Base-by-base conservation (phyloP, 2,888 invertebrate species). In the Scaptomyza polygonia region DNA sequence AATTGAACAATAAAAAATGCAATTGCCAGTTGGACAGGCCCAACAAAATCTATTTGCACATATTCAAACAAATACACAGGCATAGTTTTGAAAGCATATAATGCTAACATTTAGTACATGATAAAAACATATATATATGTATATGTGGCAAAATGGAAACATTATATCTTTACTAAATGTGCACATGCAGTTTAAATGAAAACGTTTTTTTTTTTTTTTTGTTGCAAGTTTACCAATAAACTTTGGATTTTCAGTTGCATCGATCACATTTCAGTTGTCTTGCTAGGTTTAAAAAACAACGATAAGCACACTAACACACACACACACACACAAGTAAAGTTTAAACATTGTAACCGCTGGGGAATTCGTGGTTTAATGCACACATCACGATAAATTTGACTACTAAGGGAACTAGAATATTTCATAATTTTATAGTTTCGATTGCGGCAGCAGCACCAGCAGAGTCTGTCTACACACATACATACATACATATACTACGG, bases 311-410 rank as follows among this genome's bases (percentile, higher is more conserved):
- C 36, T 29, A 6, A 3, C 11, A 9, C 47, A 29, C 11, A 1
- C 11, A 21, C 7, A 40, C 40, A 9, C 47, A 39, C 11, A 3
- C 6, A 12, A 2, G 8, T 9, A 7, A 21, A 44, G 8, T 54
- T 25, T 12, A 1, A 12, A 9, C 32, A 25, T 53, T 44, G 16
- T 39, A 21, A 52, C 51, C 67, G 48, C 67, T 63, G 78, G 73
- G 76, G 49, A 75, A 75, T 72, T 79, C 67, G 68, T 77, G 77
- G 65, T 67, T 82, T 85, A 68, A 82, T 82, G 82, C 49, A 68
- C 71, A 75, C 67, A 82, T 85, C 85, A 82, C 82, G 82, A 82
- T 72, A 47, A 69, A 69, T 61, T 78, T 47, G 67, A 69, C 59
- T 52, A 25, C 25, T 29, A 47, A 47, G 56, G 29, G 59, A 42